Evolutionary conservation across 2,888 invertebrate species (phyloP), one percentile per base, ranked within the genome.

Genomic region (Monopis laevigella): DNA sequence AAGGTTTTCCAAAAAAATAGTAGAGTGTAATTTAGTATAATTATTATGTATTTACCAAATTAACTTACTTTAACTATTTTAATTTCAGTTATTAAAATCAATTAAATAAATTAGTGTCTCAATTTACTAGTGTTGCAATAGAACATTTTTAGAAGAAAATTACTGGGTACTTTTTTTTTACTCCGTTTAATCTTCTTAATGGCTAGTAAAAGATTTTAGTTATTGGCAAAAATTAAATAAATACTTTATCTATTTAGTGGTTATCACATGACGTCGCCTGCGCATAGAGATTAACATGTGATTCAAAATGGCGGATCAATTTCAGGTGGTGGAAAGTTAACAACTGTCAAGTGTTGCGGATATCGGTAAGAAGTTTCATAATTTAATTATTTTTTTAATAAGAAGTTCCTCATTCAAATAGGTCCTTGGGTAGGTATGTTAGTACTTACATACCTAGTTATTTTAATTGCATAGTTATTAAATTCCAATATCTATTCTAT

Each of bases 201-300:
- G n/a, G n/a, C n/a, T n/a, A n/a, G n/a, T n/a, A n/a, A n/a, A n/a
- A n/a, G n/a, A n/a, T n/a, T n/a, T n/a, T n/a, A n/a, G n/a, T n/a
- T n/a, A n/a, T n/a, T n/a, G n/a, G n/a, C n/a, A n/a, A n/a, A n/a
- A n/a, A n/a, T n/a, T n/a, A n/a, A n/a, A n/a, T n/a, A n/a, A n/a
- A 24, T 24, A n/a, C 27, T 5, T 5, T 13, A 3, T 17, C 2
- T 34, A 18, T 4, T 17, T 17, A 10, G 18, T 34, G 34, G 34
- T 34, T 17, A 34, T 34, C 34, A 34, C 17, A 16, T 34, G 34
- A 59, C 55, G 60, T 59, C 53, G 53, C n/a, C n/a, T n/a, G n/a
- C n/a, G n/a, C 58, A 58, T 59, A 54, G 56, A 64, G 59, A 65
- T 63, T 59, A 64, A 64, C 74, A 77, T 67, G 78, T 78, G 78